These are phyloP conservation scores for Myoxocephalus aenaeus DNA, from an alignment of 2,797 vertebrate species.

Conservation along the genomic window DNA sequence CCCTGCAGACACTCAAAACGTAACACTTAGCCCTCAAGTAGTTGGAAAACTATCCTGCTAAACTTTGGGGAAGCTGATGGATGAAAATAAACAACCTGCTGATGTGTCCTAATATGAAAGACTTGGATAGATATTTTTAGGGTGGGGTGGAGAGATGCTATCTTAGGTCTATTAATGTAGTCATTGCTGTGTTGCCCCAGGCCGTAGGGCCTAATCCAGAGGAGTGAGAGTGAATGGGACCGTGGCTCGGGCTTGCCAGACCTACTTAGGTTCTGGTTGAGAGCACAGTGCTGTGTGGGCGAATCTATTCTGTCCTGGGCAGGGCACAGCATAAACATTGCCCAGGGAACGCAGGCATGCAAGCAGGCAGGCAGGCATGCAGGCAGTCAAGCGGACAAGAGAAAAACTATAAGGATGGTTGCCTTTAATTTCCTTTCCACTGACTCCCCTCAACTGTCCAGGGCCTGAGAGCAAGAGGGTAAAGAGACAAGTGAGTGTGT, in stretches of 20 bases:
- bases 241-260: conserved; percentile 79
- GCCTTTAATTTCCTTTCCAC: conserved; percentile 80
- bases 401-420: conserved; percentile 78
- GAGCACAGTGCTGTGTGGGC: conserved; percentile 85
- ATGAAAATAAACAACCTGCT: conserved; percentile 69
- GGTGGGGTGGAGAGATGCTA: conserved; percentile 66
- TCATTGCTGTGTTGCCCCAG: conserved; percentile 63
- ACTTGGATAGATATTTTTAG: conserved; percentile 59
- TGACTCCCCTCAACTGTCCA: conserved; percentile 66
- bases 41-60: conserved; percentile 25
- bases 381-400: conserved; percentile 78
- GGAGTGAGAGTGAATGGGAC: conserved; percentile 79
- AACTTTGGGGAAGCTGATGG: conserved; percentile 48
- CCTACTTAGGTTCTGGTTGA: conserved; percentile 83
- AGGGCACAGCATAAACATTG: conserved; percentile 82
- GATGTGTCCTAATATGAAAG: conserved; percentile 58
- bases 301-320: conserved; percentile 82
- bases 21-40: conserved; percentile 14
- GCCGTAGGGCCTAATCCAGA: conserved; percentile 76
- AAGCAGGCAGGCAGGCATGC: conserved; percentile 64
- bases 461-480: conserved; percentile 51
- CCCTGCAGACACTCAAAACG: conserved; percentile 11
- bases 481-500: conserved; percentile 44
- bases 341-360: conserved; percentile 75
- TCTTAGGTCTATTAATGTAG: conserved; percentile 76